These are phyloP conservation scores for Xanthorhoe spadicearia DNA, from an alignment of 2,888 invertebrate species.

Conservation along the genomic window DNA sequence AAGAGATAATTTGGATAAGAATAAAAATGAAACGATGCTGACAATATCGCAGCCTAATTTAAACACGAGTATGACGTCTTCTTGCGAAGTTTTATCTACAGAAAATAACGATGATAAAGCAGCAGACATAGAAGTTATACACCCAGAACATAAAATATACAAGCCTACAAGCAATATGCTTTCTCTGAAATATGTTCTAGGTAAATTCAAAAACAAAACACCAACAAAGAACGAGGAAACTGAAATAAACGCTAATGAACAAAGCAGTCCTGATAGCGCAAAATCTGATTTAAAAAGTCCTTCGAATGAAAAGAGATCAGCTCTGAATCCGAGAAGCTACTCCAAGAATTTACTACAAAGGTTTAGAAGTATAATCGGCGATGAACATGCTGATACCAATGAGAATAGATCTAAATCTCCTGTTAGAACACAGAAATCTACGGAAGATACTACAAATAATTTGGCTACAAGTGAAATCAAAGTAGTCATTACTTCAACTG, in stretches of 20 bases:
- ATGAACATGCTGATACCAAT: slow-evolving; percentile 74
- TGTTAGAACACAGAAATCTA: slow-evolving; percentile 43
- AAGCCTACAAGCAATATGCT: slow-evolving; percentile 85
- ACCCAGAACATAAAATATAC: slow-evolving; percentile 93
- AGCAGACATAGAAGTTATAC: slow-evolving; percentile 81
- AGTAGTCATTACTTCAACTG: slow-evolving; percentile 73
- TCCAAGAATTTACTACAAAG: slow-evolving; percentile 79
- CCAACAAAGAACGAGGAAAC: slow-evolving; percentile 71
- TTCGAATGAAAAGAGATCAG: slow-evolving; percentile 71
- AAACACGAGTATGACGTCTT: slow-evolving; percentile 82
- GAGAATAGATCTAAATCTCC: slow-evolving; percentile 61
- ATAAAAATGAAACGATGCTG: slow-evolving; percentile 68
- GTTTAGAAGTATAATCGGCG: slow-evolving; percentile 80
- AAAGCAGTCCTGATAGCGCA: slow-evolving; percentile 65
- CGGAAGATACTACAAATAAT: slow-evolving; percentile 56
- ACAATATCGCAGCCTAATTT: slow-evolving; percentile 75
- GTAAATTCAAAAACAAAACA: slow-evolving; percentile 78
- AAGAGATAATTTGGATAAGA: slow-evolving; percentile 64
- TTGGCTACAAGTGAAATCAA: slow-evolving; percentile 65
- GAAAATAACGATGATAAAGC: slow-evolving; percentile 76
- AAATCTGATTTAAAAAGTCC: slow-evolving; percentile 75
- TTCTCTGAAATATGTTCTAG: slow-evolving; percentile 84
- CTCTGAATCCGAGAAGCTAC: slow-evolving; percentile 75
- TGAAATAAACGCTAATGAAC: slow-evolving; percentile 76
- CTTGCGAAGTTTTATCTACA: slow-evolving; percentile 80